These are phyloP conservation scores for Drosophila subsilvestris DNA, from an alignment of 2,888 invertebrate species.

Conservation along the genomic window DNA sequence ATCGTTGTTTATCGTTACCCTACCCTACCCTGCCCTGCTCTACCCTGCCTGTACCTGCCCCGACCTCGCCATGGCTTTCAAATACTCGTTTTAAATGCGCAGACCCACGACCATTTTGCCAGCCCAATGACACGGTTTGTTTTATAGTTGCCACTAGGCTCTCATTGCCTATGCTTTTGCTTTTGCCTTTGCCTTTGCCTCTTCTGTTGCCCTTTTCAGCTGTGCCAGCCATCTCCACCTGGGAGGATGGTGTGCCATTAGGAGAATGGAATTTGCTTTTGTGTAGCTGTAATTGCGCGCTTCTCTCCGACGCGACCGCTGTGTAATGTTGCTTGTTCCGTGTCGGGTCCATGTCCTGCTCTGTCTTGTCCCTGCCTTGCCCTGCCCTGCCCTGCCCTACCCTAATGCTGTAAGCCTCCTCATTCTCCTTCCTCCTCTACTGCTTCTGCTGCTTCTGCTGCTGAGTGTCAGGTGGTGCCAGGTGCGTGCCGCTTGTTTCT, in stretches of 20 bases:
- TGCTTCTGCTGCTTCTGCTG: too few relatives aligned
- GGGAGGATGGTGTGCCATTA: background rate
- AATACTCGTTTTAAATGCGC: too few relatives aligned
- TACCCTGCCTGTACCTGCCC: too few relatives aligned
- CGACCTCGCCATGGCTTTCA: too few relatives aligned
- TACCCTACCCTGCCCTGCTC: too few relatives aligned
- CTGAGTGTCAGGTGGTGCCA: conserved; percentile 1
- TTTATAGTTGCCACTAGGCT: background rate
- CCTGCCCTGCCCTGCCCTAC: background rate
- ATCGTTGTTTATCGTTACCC: too few relatives aligned
- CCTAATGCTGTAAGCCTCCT: background rate
- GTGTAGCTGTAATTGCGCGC: conserved; percentile 15
- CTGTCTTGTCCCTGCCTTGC: too few relatives aligned
- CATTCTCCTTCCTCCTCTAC: too few relatives aligned
- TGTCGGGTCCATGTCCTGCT: background rate
- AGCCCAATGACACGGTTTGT: background rate
- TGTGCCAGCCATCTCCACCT: background rate
- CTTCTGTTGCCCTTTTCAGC: background rate
- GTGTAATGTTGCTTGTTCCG: conserved; percentile 8
- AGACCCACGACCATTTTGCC: background rate
- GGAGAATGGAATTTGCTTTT: background rate
- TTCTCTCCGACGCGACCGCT: background rate
- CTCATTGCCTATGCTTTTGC: background rate
- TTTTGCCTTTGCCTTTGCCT: too few relatives aligned
- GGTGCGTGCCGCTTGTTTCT: conserved; percentile 2